phyloP scores from a whole-genome alignment of 2,888 invertebrate species.

The Euspilapteryx auroguttella region DNA sequence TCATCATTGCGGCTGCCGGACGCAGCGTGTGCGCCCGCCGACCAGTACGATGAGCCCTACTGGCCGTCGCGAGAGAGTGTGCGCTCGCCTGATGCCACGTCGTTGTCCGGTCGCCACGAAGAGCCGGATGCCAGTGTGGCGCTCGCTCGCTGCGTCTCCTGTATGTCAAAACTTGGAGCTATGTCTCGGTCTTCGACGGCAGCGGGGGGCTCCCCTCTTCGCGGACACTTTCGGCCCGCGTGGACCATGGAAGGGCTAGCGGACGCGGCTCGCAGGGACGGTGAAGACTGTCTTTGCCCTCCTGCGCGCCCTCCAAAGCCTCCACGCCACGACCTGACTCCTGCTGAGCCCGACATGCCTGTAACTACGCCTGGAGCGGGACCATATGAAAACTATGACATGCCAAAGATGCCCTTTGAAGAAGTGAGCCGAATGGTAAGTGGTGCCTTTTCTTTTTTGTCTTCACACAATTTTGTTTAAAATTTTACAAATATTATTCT shows the following conservation, averaged over 20 bases:
- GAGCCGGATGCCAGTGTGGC: conserved; percentile 19
- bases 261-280: conserved; percentile 54
- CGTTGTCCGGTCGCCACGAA: conserved; percentile 21
- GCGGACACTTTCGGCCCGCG: conserved; percentile 55
- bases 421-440: conserved; percentile 36
- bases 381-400: conserved; percentile 77
- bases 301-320: conserved; percentile 68
- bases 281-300: conserved; percentile 28
- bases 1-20: too few species aligned
- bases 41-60: conserved; percentile 51
- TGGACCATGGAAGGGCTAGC: conserved; percentile 55
- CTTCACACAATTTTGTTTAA: too few species aligned
- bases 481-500: too few species aligned
- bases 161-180: conserved; percentile 77
- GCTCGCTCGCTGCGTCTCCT: conserved; percentile 71
- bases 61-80: conserved; percentile 64
- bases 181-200: conserved; percentile 69
- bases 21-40: too few species aligned
- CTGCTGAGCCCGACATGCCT: not conserved
- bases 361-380: conserved; percentile 32
- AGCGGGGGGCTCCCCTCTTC: conserved; percentile 51
- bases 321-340: not conserved
- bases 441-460: not conserved
- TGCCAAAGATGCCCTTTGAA: conserved; percentile 65
- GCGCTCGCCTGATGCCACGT: conserved; percentile 38